These are phyloP conservation scores for Hecatera dysodea DNA, from an alignment of 2,888 invertebrate genomes.

Conservation along the genomic window DNA sequence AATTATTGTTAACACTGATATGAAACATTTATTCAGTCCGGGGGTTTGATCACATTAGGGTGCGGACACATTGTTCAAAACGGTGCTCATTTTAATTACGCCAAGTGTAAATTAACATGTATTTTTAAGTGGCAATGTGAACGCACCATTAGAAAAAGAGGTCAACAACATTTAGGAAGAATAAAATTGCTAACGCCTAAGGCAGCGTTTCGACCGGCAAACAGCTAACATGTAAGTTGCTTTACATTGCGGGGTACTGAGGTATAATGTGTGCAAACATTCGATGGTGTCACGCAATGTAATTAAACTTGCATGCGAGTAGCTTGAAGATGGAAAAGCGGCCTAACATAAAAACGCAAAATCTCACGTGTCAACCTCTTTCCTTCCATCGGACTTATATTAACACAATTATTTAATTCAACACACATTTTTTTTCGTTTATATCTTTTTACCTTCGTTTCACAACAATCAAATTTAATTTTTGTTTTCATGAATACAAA, in stretches of 20 bases:
- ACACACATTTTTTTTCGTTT: conserved; percentile 41
- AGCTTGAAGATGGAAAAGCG: too few species aligned
- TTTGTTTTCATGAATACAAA: conserved; percentile 48
- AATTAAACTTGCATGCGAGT: too few species aligned
- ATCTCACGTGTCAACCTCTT: conserved; percentile 14
- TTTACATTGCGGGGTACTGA: too few species aligned
- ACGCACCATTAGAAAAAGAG: conserved; percentile 35
- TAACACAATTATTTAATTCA: conserved; percentile 41
- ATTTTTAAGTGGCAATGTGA: conserved; percentile 17
- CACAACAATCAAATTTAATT: conserved; percentile 29
- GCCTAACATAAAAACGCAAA: conserved; percentile 7
- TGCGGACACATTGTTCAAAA: conserved; percentile 23
- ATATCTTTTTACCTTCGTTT: conserved; percentile 31
- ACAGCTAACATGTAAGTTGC: too few species aligned
- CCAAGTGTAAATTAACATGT: neutral
- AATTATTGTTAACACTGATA: conserved; percentile 65
- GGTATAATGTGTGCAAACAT: too few species aligned
- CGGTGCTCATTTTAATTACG: neutral
- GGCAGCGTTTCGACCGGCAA: too few species aligned
- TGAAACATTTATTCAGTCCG: conserved; percentile 57
- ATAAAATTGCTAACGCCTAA: conserved; percentile 4
- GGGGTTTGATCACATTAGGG: conserved; percentile 38
- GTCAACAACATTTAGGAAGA: conserved; percentile 17
- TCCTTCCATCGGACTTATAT: conserved; percentile 31
- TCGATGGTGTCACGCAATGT: too few species aligned